These are phyloP conservation scores for Dicentrarchus labrax DNA, from an alignment of 2,113 vertebrate genomes.

Conservation along the genomic window DNA sequence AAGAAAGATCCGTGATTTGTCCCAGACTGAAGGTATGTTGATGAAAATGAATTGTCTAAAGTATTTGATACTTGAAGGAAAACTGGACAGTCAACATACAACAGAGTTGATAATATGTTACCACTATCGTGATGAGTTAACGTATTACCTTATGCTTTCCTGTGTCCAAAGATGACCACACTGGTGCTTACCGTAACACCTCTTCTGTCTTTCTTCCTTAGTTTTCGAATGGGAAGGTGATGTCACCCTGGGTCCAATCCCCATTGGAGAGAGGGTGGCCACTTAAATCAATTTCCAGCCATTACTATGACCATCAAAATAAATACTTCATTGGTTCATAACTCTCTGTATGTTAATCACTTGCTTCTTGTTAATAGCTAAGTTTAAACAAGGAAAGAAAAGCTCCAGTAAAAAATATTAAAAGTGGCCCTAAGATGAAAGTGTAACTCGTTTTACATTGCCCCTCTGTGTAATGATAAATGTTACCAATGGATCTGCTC, in stretches of 20 bases:
- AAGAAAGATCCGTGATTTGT: slow-evolving; percentile 48
- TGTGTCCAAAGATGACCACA: neutral
- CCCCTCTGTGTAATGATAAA: slow-evolving; percentile 4
- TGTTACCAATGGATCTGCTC: slow-evolving; percentile 25
- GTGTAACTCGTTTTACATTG: slow-evolving; percentile 12
- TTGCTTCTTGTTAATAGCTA: slow-evolving; percentile 21
- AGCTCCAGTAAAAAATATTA: neutral
- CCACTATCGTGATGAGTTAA: neutral
- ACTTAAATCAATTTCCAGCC: slow-evolving; percentile 40
- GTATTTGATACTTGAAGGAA: neutral
- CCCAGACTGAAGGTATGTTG: slow-evolving; percentile 43
- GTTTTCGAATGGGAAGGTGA: slow-evolving; percentile 69
- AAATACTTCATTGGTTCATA: slow-evolving; percentile 56
- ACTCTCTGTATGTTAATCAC: slow-evolving; percentile 43
- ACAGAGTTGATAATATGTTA: slow-evolving; percentile 1
- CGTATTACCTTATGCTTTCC: neutral
- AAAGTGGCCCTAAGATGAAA: neutral
- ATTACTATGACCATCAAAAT: slow-evolving; percentile 49
- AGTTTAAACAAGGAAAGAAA: slow-evolving; percentile 2
- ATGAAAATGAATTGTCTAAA: neutral
- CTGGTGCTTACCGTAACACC: neutral
- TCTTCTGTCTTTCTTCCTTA: slow-evolving; percentile 49
- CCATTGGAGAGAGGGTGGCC: slow-evolving; percentile 34
- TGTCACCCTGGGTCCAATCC: slow-evolving; percentile 68
- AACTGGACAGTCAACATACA: neutral